Evolutionary conservation across 2,888 invertebrate genomes (phyloP).

Genomic region (Margaritifera margaritifera): DNA sequence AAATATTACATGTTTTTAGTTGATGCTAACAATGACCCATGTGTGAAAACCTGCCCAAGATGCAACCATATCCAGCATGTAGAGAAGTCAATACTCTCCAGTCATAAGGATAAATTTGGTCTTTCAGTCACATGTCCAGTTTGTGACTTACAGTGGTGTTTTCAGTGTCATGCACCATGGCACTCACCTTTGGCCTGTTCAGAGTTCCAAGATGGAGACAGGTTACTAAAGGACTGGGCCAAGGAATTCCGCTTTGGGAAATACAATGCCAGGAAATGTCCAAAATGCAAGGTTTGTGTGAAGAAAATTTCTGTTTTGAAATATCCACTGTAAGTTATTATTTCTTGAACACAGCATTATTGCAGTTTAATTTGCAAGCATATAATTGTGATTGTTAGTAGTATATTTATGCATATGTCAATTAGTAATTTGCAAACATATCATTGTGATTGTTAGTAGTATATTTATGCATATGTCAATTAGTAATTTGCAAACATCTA

Average conservation of each 20-base stretch:
- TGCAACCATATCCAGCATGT: slow-evolving; percentile 60
- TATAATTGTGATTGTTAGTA: no score
- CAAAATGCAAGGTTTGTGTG: slow-evolving; percentile 72
- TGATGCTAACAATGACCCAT: slow-evolving; percentile 69
- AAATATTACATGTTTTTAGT: slow-evolving; percentile 68
- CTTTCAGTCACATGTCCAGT: slow-evolving; percentile 62
- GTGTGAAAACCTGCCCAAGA: slow-evolving; percentile 72
- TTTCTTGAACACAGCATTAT: not conserved
- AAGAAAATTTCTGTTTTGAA: not conserved
- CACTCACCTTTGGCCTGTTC: slow-evolving; percentile 71
- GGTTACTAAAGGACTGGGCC: slow-evolving; percentile 72
- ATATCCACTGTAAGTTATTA: no score
- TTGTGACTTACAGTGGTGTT: slow-evolving; percentile 72
- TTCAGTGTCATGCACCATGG: slow-evolving; percentile 73
- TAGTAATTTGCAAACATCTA: no score
- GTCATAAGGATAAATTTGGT: slow-evolving; percentile 34
- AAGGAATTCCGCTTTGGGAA: slow-evolving; percentile 68
- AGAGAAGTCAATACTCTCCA: slow-evolving; percentile 7
- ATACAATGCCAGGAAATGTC: slow-evolving; percentile 73
- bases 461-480: no score
- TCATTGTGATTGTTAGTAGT: no score
- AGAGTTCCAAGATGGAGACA: slow-evolving; percentile 70
- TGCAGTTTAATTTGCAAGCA: not conserved
- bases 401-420: no score
- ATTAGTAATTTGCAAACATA: no score